Base-by-base conservation (phyloP, 2,888 invertebrate genomes). In the Lissonota sp. region DNA sequence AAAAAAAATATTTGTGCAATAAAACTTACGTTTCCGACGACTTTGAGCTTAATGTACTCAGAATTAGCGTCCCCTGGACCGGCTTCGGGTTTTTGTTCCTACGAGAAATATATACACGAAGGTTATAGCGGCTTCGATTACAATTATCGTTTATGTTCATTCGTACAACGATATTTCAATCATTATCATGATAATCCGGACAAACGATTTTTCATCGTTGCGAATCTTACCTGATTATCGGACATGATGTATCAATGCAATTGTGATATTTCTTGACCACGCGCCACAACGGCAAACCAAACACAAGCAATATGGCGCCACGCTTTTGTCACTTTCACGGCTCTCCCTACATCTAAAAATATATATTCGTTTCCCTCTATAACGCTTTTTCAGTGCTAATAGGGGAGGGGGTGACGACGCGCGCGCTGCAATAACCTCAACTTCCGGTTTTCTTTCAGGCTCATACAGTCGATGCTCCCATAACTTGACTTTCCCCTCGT, bases 41-140 rank as follows among this genome's bases (percentile, higher is more conserved):
- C 95, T 93, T 95, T 95, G 84, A 96, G 93, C 91, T 95, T 95
- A 89, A 96, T 96, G 91, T 95, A 95, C 89, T 95, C 95, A 0
- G 93, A 93, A 87, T 93, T 93, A 70, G 93, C 93, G 88, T 94
- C 94, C 79, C 93, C 94, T 79, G 93, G 91, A 75, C 93, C 94
- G 89, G 93, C 93, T 89, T 94, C 94, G 82, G 93, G 92, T 90
- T 94, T 94, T 88, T 93, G 93, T 87, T 94, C 93, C 93, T 93
- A 84, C 78, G 86, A 83, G 80, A 74, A 74, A 80, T 46, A 70
- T 77, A 76, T 81, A 26, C 26, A 83, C 82, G 82, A 87, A 89
- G 88, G 89, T 89, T 89, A 89, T 87, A 88, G 81, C 79, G 64
- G 63, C 57, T 39, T 79, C 51, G 49, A 46, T 14, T 67, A 6